Percentiles rank a stretch among this genome's conserved stretches.
Conservation (phyloP, 2,888 invertebrate species). For the Buathra laborator region DNA sequence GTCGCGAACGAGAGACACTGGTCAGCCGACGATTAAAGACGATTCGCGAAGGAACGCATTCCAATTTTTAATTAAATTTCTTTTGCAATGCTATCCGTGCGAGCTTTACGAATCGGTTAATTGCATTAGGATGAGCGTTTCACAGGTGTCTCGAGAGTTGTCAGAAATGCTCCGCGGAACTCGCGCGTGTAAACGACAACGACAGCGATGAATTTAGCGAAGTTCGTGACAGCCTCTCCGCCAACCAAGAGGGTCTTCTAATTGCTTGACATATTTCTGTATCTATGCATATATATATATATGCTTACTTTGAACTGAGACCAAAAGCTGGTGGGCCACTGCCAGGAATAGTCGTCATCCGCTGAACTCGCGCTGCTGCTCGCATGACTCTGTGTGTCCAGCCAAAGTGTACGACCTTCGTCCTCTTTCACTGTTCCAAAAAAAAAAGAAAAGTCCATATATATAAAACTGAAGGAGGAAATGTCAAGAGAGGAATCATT, state of each 20-base stretch:
- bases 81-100: background rate
- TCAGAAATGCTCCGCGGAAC: conserved; percentile 44
- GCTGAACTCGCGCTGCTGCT: conserved; percentile 88
- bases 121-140: conserved; percentile 2
- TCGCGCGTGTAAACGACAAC: conserved; percentile 35
- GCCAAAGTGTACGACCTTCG: conserved; percentile 89
- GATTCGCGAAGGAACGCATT: conserved; percentile 32
- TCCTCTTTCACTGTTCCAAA: conserved; percentile 87
- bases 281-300: conserved; percentile 58
- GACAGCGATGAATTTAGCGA: conserved; percentile 34
- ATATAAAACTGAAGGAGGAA: background rate
- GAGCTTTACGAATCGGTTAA: conserved; percentile 1
- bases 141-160: conserved; percentile 28
- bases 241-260: conserved; percentile 26
- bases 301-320: conserved; percentile 89
- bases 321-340: conserved; percentile 92
- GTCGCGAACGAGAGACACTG: conserved; percentile 58
- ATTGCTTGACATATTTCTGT: conserved; percentile 48
- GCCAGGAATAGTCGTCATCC: conserved; percentile 89
- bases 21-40: conserved; percentile 50
- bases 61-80: conserved; percentile 23
- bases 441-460: background rate
- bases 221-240: conserved; percentile 4
- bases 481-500: background rate
- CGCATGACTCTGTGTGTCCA: conserved; percentile 90